Conservation (phyloP, 2,888 invertebrate genomes). For the Sarcophaga carnaria region DNA sequence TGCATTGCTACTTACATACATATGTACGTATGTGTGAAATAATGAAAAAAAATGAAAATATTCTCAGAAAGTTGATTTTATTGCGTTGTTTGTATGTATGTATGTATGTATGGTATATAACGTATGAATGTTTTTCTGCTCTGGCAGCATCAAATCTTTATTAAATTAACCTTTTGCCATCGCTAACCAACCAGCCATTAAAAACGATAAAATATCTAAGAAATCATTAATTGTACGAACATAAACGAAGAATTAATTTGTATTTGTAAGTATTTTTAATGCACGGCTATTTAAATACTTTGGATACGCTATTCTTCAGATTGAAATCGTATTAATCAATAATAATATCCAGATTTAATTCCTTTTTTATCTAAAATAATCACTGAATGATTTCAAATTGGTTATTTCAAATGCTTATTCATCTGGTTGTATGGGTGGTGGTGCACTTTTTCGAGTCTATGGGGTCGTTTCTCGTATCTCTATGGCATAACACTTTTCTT, state of each 20-base stretch:
- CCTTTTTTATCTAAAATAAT: too few species aligned
- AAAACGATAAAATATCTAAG: constrained; percentile 48
- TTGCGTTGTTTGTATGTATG: not conserved
- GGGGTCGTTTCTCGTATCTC: too few species aligned
- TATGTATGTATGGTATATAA: not conserved
- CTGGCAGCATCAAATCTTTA: constrained; percentile 40
- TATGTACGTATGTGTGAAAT: not conserved
- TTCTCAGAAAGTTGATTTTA: not conserved
- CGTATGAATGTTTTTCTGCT: not conserved
- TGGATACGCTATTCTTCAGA: not conserved
- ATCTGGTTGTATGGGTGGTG: too few species aligned
- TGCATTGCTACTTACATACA: not conserved
- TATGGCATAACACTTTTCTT: too few species aligned
- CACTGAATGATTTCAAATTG: too few species aligned
- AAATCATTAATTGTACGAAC: constrained; percentile 60
- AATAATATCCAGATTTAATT: too few species aligned
- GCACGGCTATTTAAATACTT: not conserved
- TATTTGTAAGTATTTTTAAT: not conserved
- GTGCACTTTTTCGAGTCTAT: too few species aligned
- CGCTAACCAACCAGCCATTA: constrained; percentile 22
- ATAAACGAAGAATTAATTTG: not conserved
- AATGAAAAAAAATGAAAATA: not conserved
- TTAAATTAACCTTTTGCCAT: constrained; percentile 68
- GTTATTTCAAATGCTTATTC: too few species aligned
- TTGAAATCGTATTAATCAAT: not conserved